Base-by-base conservation (phyloP, 2,113 vertebrate genomes). In the Todiramphus saurophagus region DNA sequence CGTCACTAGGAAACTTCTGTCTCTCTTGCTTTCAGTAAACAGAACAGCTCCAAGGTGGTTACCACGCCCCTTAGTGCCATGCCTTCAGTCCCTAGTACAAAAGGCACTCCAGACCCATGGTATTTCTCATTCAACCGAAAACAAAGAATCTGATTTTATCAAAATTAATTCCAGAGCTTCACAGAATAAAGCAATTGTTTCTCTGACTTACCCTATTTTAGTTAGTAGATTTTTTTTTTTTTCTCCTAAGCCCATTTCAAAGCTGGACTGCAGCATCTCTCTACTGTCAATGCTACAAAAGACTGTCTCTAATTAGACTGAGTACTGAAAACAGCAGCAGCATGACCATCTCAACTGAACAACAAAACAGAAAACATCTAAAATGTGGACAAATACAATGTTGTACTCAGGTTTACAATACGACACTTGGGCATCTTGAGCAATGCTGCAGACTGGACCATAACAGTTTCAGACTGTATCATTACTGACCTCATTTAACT, bases 91-190 rank as follows among this genome's bases (percentile, higher is more conserved):
- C 77, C 58, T 19, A 83, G 70, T 30, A 90, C 28, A 86, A 64
- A 91, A 85, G 68, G 74, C 69, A 41, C 60, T 88, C 73, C 63
- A 82, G 73, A 91, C 50, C 79, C 43, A 1, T 67, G 63, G 86
- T 75, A 91, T 90, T 92, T 94, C 77, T 83, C 76, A 86, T 92
- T 96, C 85, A 88, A 78, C 64, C 63, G 86, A 72, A 90, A 95
- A 96, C 88, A 96, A 86, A 94, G 88, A 69, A 77, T 78, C 83
- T 93, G 76, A 80, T 97, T 93, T 96, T 95, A 94, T 95, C 86
- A 94, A 83, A 94, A 93, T 82, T 88, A 84, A 86, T 94, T 91
- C 94, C 25, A 70, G 86, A 91, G 76, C 92, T 94, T 88, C 60
- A 83, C 70, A 96, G 64, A 96, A 92, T 87, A 80, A 95, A 92